These are phyloP conservation scores for Pseudorhiza aurosa DNA, from an alignment of 30 jellyfish, hydroid and myxozoan genomes.

Conservation along the genomic window DNA sequence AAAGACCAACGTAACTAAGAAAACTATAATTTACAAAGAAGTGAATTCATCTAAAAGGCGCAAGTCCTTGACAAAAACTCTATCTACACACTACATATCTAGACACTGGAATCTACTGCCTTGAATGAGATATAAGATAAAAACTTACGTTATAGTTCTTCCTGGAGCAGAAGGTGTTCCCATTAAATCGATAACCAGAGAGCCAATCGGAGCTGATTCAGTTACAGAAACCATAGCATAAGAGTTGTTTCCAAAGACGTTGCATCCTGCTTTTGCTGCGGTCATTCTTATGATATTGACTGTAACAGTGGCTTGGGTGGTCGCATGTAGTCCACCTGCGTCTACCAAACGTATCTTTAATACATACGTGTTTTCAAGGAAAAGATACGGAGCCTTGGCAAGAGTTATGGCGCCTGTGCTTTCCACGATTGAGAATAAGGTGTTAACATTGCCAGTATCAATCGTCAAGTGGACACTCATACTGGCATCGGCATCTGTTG, in stretches of 20 bases:
- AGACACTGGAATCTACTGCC: no score
- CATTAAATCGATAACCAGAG: slow-evolving; percentile 28
- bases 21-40: no score
- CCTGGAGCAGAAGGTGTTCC: slow-evolving; percentile 38
- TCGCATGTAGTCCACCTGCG: slow-evolving; percentile 61
- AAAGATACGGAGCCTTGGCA: slow-evolving; percentile 44
- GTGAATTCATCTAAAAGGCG: no score
- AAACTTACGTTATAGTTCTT: slow-evolving; percentile 62
- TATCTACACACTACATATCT: no score
- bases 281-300: slow-evolving; percentile 49
- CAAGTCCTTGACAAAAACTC: no score
- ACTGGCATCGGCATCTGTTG: slow-evolving; percentile 64
- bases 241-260: slow-evolving; percentile 28
- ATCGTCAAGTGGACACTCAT: slow-evolving; percentile 53
- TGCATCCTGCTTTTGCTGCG: slow-evolving; percentile 67
- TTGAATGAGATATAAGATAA: neutral
- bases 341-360: slow-evolving; percentile 48
- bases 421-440: slow-evolving; percentile 56
- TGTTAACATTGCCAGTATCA: slow-evolving; percentile 69
- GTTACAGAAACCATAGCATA: slow-evolving; percentile 1
- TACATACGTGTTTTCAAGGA: slow-evolving; percentile 25
- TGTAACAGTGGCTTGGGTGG: slow-evolving; percentile 37
- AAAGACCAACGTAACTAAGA: no score
- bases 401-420: slow-evolving; percentile 66
- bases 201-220: slow-evolving; percentile 57